phyloP scores from a whole-genome alignment of 2,113 vertebrate species.

The Hemibagrus wyckioides region DNA sequence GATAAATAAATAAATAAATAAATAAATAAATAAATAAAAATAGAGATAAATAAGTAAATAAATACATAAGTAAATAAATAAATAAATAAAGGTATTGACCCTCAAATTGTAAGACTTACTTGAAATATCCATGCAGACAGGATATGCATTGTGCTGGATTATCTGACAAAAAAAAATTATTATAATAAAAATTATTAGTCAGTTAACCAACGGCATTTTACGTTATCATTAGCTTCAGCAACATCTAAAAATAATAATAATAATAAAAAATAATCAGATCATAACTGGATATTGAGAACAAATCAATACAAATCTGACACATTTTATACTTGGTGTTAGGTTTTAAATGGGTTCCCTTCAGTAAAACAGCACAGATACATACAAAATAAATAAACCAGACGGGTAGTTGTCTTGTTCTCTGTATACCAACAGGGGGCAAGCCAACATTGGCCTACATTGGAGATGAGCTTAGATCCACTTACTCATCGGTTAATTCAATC shows the following conservation, averaged over 20 bases:
- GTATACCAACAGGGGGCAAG: slow-evolving; percentile 63
- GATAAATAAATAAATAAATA: slow-evolving; percentile 16
- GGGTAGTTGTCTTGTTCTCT: slow-evolving; percentile 12
- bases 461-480: slow-evolving; percentile 4
- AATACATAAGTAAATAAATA: slow-evolving; percentile 15
- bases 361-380: background rate
- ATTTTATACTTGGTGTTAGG: background rate
- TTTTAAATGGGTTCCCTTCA: background rate
- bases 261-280: background rate
- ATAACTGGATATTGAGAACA: background rate
- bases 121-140: slow-evolving; percentile 69
- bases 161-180: slow-evolving; percentile 55
- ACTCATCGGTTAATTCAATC: background rate
- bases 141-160: slow-evolving; percentile 59
- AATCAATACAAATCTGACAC: background rate
- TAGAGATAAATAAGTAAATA: slow-evolving; percentile 15
- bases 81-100: background rate
- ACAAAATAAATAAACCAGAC: background rate
- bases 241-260: background rate
- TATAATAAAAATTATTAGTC: background rate
- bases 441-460: slow-evolving; percentile 40
- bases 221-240: background rate
- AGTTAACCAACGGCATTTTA: background rate
- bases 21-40: slow-evolving; percentile 14
- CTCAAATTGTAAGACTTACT: slow-evolving; percentile 58